These are phyloP conservation scores for Diorhabda elongata DNA, from an alignment of 1,140 invertebrate genomes.

Conservation along the genomic window DNA sequence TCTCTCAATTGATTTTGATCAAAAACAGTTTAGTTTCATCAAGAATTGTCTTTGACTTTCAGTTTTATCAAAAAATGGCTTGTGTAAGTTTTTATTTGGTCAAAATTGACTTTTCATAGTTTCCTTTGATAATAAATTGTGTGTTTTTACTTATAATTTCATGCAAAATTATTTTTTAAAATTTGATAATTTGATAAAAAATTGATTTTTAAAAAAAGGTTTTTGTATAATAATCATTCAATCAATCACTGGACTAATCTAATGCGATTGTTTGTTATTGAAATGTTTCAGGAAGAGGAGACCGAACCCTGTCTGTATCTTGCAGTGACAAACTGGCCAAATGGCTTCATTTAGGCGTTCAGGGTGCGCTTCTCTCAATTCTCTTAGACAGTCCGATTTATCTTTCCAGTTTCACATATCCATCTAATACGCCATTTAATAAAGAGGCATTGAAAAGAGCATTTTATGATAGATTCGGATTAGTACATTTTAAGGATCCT, in stretches of 20 bases:
- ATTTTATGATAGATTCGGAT: slow-evolving; percentile 51
- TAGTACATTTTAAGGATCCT: slow-evolving; percentile 37
- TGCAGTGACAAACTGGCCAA: slow-evolving; percentile 91
- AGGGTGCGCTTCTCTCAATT: slow-evolving; percentile 72
- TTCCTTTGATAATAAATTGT: too few species aligned
- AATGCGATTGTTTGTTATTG: neutral
- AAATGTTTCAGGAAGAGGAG: slow-evolving; percentile 59
- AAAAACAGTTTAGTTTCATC: too few species aligned
- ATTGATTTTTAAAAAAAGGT: too few species aligned
- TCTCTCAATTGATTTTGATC: too few species aligned
- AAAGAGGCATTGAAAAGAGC: slow-evolving; percentile 63
- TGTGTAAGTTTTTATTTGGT: too few species aligned
- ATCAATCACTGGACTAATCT: neutral
- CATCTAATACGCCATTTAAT: slow-evolving; percentile 62
- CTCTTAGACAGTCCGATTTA: slow-evolving; percentile 66
- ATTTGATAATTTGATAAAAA: too few species aligned
- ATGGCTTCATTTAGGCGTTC: slow-evolving; percentile 81
- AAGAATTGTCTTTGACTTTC: too few species aligned
- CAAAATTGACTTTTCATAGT: too few species aligned
- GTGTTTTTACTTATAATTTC: too few species aligned
- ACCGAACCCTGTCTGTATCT: slow-evolving; percentile 82
- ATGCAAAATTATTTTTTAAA: too few species aligned
- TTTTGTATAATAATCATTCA: neutral
- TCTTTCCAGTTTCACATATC: slow-evolving; percentile 68
- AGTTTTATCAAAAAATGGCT: too few species aligned